phyloP scores from a whole-genome alignment of 1,140 invertebrate genomes.

The Drosophila malerkotliana region DNA sequence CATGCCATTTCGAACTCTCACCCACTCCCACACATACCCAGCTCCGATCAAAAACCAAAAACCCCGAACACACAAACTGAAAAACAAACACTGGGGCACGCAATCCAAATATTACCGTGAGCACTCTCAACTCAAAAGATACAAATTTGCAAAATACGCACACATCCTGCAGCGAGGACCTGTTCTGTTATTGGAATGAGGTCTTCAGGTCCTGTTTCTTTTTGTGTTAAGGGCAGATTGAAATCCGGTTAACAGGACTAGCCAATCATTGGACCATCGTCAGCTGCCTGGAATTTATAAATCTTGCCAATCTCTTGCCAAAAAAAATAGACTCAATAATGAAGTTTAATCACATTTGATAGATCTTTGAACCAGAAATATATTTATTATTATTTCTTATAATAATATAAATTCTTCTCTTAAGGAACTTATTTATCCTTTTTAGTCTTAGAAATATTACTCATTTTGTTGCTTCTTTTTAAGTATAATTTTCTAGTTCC shows the following conservation, averaged over 20 bases:
- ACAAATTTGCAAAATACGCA: slow-evolving; percentile 49
- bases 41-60: slow-evolving; percentile 11
- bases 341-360: not conserved
- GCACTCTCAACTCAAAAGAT: slow-evolving; percentile 41
- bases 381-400: not conserved
- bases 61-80: slow-evolving; percentile 28
- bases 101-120: slow-evolving; percentile 66
- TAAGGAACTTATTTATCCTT: too few relatives aligned
- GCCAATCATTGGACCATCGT: slow-evolving; percentile 3
- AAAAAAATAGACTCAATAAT: not conserved
- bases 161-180: slow-evolving; percentile 9
- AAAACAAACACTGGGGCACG: slow-evolving; percentile 64
- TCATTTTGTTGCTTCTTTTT: too few relatives aligned
- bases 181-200: not conserved
- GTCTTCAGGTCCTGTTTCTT: not conserved
- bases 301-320: not conserved
- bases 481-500: slow-evolving; percentile 4
- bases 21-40: not conserved
- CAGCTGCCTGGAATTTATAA: not conserved
- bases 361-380: not conserved
- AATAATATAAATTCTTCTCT: too few relatives aligned
- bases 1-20: not conserved
- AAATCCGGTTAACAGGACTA: slow-evolving; percentile 8
- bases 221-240: not conserved
- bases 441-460: too few relatives aligned